Conservation (phyloP, 2,113 vertebrate genomes). For the Lepus timidus region DNA sequence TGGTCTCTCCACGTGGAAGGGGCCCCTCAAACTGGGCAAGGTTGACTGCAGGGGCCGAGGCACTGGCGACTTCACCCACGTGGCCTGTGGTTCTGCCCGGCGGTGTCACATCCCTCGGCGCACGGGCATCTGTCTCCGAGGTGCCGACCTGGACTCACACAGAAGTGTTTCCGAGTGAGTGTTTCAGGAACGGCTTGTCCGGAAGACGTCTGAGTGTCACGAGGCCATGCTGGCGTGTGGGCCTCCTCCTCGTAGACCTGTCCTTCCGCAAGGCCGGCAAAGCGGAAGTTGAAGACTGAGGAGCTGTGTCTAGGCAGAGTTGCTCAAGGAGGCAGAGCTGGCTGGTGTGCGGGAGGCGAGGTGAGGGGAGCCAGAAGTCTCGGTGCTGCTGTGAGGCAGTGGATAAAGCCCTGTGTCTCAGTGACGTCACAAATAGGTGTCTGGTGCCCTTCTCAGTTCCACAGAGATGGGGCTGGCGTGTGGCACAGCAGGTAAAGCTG, state of each 20-base stretch:
- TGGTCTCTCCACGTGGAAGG: not conserved
- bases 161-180: too few relatives aligned
- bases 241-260: fast-evolving
- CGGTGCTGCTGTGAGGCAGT: not conserved
- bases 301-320: fast-evolving
- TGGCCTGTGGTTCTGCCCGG: too few relatives aligned
- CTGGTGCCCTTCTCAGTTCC: not conserved
- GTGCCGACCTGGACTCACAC: too few relatives aligned
- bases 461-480: not conserved
- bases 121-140: too few relatives aligned
- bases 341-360: fast-evolving
- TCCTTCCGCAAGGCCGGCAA: fast-evolving
- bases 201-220: fast-evolving
- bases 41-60: not conserved
- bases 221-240: fast-evolving
- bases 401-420: not conserved
- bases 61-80: fast-evolving
- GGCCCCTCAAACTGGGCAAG: too few relatives aligned
- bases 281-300: not conserved
- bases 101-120: fast-evolving
- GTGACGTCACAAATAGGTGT: not conserved
- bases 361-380: not conserved
- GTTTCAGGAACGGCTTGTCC: fast-evolving
- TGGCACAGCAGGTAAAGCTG: too few relatives aligned
- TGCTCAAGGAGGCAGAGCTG: fast-evolving